Percentiles rank a stretch among this genome's conserved stretches.
Evolutionary conservation across 2,797 vertebrate genomes (phyloP).

Genomic region (Cephalopachus bancanus): DNA sequence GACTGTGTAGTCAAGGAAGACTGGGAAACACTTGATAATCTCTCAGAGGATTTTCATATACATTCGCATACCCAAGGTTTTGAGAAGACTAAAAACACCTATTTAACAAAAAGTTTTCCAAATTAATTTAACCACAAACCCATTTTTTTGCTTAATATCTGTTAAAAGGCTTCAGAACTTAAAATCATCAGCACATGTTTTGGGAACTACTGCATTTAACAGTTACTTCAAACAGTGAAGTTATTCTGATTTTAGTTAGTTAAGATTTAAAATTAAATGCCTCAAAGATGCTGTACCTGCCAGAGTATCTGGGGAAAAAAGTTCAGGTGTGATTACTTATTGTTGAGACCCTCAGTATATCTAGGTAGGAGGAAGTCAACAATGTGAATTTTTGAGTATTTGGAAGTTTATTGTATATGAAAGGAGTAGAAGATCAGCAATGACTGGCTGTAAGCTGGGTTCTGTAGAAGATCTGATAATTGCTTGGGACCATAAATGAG

Average conservation of each 20-base stretch:
- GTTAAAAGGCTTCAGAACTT: slow-evolving; percentile 47
- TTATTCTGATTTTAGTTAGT: slow-evolving; percentile 28
- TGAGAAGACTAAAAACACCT: slow-evolving; percentile 14
- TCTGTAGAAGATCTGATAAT: neutral
- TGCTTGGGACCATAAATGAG: neutral
- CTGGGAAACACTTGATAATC: slow-evolving; percentile 23
- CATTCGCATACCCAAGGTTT: neutral
- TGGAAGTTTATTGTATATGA: slow-evolving; percentile 34
- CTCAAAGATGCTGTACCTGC: neutral
- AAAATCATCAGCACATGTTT: neutral
- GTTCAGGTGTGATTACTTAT: neutral
- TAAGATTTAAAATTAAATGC: slow-evolving; percentile 51
- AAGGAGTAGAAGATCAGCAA: neutral
- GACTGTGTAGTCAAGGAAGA: slow-evolving; percentile 27
- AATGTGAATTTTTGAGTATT: slow-evolving; percentile 42
- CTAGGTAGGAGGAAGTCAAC: slow-evolving; percentile 5
- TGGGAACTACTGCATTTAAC: neutral
- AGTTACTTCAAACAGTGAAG: neutral
- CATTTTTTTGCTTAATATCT: slow-evolving; percentile 1
- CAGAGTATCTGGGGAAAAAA: neutral
- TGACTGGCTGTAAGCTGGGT: neutral
- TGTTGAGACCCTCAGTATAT: neutral
- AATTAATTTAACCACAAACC: slow-evolving; percentile 5
- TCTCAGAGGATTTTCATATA: neutral
- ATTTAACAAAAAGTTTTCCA: slow-evolving; percentile 29